Base-by-base conservation (phyloP, 2,888 invertebrate species). In the Chaitophorus viminalis region DNA sequence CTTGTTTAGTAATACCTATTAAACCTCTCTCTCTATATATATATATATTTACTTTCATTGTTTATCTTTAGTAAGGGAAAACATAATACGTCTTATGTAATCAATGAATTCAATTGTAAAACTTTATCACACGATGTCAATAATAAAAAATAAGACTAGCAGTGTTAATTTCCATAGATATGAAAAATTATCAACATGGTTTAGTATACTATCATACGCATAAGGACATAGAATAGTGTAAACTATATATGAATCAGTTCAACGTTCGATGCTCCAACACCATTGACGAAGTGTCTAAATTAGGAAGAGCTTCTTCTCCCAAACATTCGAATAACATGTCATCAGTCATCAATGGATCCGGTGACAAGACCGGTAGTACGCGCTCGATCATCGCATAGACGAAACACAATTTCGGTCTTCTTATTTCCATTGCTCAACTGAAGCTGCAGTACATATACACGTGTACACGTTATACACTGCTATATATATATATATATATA, bases 311-410 rank as follows among this genome's bases (percentile, higher is more conserved):
- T 74, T 54, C n/a, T n/a, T 6, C 39, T 39, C 36, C 29, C 65
- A 17, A 79, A 17, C 6, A 39, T 74, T 46, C 46, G 31, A 84
- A 84, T 31, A 18, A n/a, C 68, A n/a, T 33, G 6, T 84, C 31
- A 18, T 84, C 84, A 68, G 39, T 76, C 65, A 68, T 77, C 68
- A 65, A 52, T 68, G 5, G 68, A 74, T 74, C 36, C 21, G 72
- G 82, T 72, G 65, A 84, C 76, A 70, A 70, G n/a, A 82, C 68
- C 77, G 39, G 75, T 74, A 82, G n/a, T 82, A 68, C 33, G 0
- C 29, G 36, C 9, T 14, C 68, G 68, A 14, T 14, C 52, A 18
- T 25, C 21, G 46, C 25, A 21, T 36, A 0, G 25, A 25, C 36
- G 25, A 74, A 74, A 46, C 18, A 65, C 29, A 33, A 65, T 46